phyloP scores from a whole-genome alignment of 2,113 vertebrate genomes.

The Chroicocephalus ridibundus region DNA sequence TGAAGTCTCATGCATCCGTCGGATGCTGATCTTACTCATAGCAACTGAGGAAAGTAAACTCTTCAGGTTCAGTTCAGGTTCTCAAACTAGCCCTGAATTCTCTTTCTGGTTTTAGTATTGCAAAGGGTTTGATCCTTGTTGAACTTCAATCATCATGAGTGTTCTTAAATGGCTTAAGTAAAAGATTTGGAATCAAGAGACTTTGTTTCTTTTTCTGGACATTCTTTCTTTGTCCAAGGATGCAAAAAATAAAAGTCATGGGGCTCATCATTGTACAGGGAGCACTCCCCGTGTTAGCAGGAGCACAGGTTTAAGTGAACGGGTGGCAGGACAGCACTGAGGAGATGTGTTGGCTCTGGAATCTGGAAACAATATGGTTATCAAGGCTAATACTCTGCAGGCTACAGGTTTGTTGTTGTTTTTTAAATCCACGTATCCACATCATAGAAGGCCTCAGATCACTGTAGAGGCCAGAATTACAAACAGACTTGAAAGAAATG shows the following conservation, averaged over 20 bases:
- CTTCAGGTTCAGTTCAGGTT: background rate
- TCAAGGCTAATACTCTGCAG: background rate
- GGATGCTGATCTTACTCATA: background rate
- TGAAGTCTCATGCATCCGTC: background rate
- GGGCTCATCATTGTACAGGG: rapidly evolving
- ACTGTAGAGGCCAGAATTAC: background rate
- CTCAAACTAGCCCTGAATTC: background rate
- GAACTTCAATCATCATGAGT: background rate
- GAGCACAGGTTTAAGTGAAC: background rate
- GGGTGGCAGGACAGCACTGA: background rate
- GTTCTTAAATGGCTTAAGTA: background rate
- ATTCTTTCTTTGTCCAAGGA: background rate
- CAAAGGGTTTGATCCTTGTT: background rate
- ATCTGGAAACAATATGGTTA: rapidly evolving
- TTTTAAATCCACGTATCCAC: background rate
- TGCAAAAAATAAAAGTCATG: background rate
- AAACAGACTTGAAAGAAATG: background rate
- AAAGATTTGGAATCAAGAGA: background rate
- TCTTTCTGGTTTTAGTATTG: background rate
- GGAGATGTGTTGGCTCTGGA: background rate
- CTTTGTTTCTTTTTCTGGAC: background rate
- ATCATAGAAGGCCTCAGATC: background rate
- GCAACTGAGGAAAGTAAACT: background rate
- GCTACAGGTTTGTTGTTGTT: background rate
- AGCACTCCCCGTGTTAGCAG: background rate